Evolutionary conservation across 2,797 vertebrate genomes (phyloP).

Genomic region (Hapalemur alaotrensis): DNA sequence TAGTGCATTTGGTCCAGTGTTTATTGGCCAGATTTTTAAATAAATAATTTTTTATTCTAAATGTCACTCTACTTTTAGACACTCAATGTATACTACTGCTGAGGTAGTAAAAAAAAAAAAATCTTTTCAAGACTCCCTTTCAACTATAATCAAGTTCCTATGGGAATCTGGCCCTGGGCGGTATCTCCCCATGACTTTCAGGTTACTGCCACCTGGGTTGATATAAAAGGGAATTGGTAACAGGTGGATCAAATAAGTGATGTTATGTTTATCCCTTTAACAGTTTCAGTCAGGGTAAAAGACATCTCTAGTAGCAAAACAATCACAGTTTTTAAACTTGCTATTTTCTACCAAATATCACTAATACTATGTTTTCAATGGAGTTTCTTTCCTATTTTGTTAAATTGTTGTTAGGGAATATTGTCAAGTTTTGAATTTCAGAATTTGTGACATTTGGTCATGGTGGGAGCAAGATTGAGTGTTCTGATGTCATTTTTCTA

Average conservation of each 20-base stretch:
- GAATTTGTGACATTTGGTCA: background rate
- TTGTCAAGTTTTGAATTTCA: background rate
- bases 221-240: background rate
- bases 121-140: background rate
- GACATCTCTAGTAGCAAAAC: background rate
- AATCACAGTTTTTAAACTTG: background rate
- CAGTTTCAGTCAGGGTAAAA: background rate
- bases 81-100: background rate
- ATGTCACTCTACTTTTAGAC: background rate
- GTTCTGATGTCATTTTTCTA: background rate
- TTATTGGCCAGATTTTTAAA: background rate
- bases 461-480: background rate
- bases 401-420: background rate
- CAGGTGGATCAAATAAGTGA: background rate
- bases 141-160: background rate
- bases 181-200: background rate
- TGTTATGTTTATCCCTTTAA: background rate
- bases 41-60: slow-evolving; percentile 1
- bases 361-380: background rate
- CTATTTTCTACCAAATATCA: background rate
- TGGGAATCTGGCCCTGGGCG: background rate
- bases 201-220: background rate
- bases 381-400: background rate
- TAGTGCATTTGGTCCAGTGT: background rate
- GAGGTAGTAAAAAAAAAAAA: background rate